These are phyloP conservation scores for Gymnarchus niloticus DNA, from an alignment of 2,113 vertebrate species.

Conservation along the genomic window DNA sequence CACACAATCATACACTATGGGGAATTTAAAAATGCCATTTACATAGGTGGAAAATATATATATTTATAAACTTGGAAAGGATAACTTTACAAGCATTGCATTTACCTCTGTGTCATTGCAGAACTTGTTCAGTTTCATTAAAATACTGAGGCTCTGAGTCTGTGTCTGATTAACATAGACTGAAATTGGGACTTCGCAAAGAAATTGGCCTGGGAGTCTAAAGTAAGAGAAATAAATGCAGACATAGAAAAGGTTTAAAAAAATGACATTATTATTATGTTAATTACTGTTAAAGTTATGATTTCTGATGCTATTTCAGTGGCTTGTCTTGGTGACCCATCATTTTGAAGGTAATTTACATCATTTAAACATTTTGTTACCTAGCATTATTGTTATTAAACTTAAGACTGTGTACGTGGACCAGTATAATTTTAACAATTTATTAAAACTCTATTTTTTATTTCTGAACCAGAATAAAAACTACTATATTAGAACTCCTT, in stretches of 20 bases:
- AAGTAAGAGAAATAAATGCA: background rate
- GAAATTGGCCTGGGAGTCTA: conserved; percentile 27
- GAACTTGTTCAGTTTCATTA: conserved; percentile 19
- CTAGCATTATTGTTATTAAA: background rate
- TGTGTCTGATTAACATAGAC: background rate
- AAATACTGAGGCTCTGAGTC: conserved; percentile 22
- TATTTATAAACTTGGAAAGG: too few species aligned
- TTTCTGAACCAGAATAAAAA: background rate
- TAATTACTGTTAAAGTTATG: background rate
- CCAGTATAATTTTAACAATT: background rate
- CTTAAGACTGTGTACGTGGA: background rate
- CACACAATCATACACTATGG: background rate
- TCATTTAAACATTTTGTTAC: background rate
- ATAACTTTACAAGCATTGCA: background rate
- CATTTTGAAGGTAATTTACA: background rate
- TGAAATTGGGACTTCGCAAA: conserved; percentile 24
- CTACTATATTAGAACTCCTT: background rate
- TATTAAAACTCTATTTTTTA: background rate
- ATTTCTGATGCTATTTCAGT: too few species aligned
- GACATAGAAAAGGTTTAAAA: background rate
- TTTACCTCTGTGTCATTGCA: conserved; percentile 36
- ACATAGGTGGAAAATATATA: too few species aligned
- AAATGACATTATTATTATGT: background rate
- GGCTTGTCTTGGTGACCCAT: background rate
- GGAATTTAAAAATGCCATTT: too few species aligned